phyloP scores from a whole-genome alignment of 92 coral and sea anemone species.

The Phymanthus crucifer region DNA sequence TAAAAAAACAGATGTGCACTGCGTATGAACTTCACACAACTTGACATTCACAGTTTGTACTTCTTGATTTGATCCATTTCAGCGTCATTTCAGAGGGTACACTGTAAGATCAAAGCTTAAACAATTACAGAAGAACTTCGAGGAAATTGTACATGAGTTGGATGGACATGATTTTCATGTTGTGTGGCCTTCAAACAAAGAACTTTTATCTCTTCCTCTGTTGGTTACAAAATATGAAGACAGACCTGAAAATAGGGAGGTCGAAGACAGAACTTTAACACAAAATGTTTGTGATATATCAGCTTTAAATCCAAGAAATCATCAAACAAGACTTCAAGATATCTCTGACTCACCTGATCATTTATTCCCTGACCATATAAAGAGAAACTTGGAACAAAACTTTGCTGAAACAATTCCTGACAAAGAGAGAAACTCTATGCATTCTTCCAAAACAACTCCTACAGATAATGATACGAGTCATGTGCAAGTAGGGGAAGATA shows the following conservation, averaged over 20 bases:
- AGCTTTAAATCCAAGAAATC: neutral
- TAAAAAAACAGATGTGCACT: neutral
- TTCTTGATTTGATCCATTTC: neutral
- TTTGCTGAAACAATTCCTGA: neutral
- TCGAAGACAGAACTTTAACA: neutral
- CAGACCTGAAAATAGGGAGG: neutral
- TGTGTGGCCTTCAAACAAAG: conserved; percentile 6
- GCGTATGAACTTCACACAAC: neutral
- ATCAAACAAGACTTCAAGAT: neutral
- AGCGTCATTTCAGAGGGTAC: conserved; percentile 81
- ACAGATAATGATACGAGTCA: too few species aligned
- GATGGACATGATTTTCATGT: conserved; percentile 30
- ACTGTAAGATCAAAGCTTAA: conserved; percentile 60
- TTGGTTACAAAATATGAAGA: neutral
- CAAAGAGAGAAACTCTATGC: neutral
- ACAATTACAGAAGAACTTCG: conserved; percentile 64
- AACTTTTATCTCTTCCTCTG: neutral
- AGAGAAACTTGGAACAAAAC: neutral
- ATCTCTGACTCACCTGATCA: neutral
- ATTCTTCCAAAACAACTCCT: neutral
- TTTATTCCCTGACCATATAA: neutral
- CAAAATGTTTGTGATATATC: conserved; percentile 5
- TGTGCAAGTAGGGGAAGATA: too few species aligned
- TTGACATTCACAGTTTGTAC: neutral
- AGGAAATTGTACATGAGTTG: conserved; percentile 53